These are phyloP conservation scores for Cyprinus carpio DNA, from an alignment of 2,113 vertebrate genomes.

Conservation along the genomic window DNA sequence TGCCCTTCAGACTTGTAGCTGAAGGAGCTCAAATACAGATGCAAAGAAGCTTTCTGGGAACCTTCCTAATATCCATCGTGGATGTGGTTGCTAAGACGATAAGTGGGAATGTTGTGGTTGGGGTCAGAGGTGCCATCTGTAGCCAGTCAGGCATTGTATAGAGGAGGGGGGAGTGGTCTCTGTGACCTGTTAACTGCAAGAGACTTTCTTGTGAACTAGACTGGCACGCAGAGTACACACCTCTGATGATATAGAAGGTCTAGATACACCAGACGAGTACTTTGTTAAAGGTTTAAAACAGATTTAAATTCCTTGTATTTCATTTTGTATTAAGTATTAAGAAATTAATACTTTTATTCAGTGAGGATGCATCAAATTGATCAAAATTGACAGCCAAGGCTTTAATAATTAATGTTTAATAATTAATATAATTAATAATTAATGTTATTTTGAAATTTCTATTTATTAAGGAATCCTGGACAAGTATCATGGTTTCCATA, in stretches of 20 bases:
- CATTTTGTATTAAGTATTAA: background rate
- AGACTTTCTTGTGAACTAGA: slow-evolving; percentile 32
- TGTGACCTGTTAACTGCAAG: slow-evolving; percentile 45
- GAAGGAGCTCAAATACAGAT: slow-evolving; percentile 44
- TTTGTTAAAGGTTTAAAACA: background rate
- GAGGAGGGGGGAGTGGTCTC: slow-evolving; percentile 14
- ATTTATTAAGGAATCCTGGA: background rate
- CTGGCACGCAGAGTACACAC: background rate
- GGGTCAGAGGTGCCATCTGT: slow-evolving; percentile 63
- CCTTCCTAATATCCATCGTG: slow-evolving; percentile 42
- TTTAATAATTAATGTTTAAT: too few relatives aligned
- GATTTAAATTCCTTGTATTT: background rate
- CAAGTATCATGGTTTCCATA: background rate
- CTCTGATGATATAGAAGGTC: background rate
- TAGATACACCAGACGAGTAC: background rate
- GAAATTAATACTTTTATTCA: background rate
- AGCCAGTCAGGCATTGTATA: slow-evolving; percentile 55
- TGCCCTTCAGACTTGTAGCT: slow-evolving; percentile 48
- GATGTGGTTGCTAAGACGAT: slow-evolving; percentile 46
- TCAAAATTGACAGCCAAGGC: background rate
- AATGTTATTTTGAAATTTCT: background rate
- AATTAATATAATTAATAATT: background rate
- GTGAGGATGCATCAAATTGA: background rate
- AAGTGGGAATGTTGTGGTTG: slow-evolving; percentile 55
- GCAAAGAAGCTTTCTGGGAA: slow-evolving; percentile 49